These are phyloP conservation scores for Montifringilla adamsi DNA, from an alignment of 2,113 vertebrate species.

Conservation along the genomic window DNA sequence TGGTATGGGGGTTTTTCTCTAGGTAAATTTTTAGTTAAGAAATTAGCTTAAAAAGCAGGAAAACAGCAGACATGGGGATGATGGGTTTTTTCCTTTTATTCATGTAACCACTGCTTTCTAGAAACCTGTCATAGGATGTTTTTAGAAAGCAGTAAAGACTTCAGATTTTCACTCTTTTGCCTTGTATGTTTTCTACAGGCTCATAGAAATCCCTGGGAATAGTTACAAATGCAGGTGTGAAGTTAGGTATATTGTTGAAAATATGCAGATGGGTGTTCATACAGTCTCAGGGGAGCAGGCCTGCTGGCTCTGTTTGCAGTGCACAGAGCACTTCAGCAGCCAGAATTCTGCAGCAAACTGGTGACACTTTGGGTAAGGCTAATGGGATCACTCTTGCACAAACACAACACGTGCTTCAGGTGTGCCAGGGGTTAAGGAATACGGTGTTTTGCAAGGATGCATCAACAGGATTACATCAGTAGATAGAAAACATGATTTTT, in stretches of 20 bases:
- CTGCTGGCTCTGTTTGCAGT: background rate
- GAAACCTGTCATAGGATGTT: background rate
- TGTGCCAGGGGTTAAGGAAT: background rate
- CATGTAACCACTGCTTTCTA: background rate
- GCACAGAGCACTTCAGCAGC: background rate
- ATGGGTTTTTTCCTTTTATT: background rate
- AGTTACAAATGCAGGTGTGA: background rate
- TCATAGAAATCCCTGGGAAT: background rate
- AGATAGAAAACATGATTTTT: background rate
- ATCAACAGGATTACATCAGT: background rate
- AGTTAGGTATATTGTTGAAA: background rate
- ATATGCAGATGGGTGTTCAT: fast-evolving
- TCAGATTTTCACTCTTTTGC: background rate
- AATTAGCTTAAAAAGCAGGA: background rate
- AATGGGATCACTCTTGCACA: background rate
- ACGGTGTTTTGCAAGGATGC: background rate
- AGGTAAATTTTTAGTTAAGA: background rate
- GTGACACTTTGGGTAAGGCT: background rate
- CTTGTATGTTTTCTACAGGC: background rate
- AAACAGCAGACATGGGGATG: background rate
- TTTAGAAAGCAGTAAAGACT: background rate
- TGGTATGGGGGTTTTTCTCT: background rate
- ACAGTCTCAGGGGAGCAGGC: background rate
- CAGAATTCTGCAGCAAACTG: background rate
- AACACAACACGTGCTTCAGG: background rate